These are phyloP conservation scores for Dendrocincla fuliginosa DNA, from an alignment of 2,797 vertebrate species.

Conservation along the genomic window DNA sequence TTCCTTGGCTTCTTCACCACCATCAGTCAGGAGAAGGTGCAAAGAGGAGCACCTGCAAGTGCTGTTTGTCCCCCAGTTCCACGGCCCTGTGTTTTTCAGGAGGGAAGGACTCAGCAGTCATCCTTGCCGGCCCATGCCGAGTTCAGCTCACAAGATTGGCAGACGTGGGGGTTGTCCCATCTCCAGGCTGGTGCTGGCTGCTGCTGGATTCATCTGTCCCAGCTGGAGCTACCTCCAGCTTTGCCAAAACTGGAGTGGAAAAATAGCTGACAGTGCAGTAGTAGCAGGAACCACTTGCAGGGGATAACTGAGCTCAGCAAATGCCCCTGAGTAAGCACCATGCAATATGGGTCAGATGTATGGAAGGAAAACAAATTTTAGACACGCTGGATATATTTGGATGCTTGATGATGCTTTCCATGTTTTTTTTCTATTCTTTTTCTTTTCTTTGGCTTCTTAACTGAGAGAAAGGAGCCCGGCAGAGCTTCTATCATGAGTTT, in stretches of 20 bases:
- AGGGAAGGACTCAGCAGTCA: background rate
- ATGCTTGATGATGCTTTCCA: rapidly evolving
- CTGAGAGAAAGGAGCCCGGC: rapidly evolving
- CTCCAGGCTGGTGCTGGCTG: background rate
- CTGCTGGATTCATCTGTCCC: background rate
- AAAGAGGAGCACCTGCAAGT: background rate
- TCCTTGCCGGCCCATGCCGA: background rate
- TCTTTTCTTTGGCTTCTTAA: background rate
- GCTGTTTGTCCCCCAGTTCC: background rate
- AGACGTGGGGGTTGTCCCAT: background rate
- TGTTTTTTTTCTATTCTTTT: background rate
- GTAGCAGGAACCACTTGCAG: rapidly evolving
- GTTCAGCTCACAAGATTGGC: rapidly evolving
- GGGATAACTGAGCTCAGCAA: background rate
- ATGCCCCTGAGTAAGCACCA: rapidly evolving
- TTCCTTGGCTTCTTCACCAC: background rate
- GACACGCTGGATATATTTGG: background rate
- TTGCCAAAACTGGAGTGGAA: background rate
- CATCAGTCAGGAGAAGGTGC: background rate
- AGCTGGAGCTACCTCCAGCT: background rate
- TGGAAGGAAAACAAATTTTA: background rate
- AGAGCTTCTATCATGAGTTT: background rate
- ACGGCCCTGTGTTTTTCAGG: background rate
- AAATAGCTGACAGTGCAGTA: background rate
- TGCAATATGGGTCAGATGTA: rapidly evolving